These are phyloP conservation scores for Semotilus atromaculatus DNA, from an alignment of 2,797 vertebrate species.

Conservation along the genomic window DNA sequence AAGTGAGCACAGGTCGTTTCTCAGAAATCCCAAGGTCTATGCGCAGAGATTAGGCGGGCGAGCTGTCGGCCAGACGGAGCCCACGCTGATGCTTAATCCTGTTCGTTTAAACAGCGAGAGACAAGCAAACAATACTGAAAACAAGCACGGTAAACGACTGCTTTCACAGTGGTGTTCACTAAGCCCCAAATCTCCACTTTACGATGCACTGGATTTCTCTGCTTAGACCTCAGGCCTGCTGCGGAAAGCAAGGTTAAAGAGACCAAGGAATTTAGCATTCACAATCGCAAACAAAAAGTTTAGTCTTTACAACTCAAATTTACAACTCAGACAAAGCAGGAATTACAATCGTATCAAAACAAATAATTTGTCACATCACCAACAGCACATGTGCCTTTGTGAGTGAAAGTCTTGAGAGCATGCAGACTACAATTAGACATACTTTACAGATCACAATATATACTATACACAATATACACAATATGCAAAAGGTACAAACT, in stretches of 20 bases:
- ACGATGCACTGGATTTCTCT: constrained; percentile 34
- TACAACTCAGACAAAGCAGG: neutral
- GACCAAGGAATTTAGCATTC: constrained; percentile 1
- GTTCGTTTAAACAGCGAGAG: constrained; percentile 32
- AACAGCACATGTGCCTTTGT: neutral
- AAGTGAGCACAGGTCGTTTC: constrained; percentile 23
- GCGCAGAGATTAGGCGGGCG: constrained; percentile 15
- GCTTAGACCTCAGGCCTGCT: constrained; percentile 17
- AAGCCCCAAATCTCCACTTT: constrained; percentile 36
- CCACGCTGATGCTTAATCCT: constrained; percentile 42
- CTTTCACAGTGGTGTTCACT: constrained; percentile 35
- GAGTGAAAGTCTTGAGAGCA: neutral
- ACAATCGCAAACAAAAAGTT: neutral
- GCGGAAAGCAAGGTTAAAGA: neutral
- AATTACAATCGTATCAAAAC: neutral
- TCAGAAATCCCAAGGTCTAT: constrained; percentile 37
- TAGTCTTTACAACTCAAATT: constrained; percentile 6
- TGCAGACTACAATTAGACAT: neutral
- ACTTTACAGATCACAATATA: neutral
- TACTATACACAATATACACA: neutral
- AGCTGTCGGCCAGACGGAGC: constrained; percentile 34
- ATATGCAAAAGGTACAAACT: neutral
- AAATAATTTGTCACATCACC: too few species aligned
- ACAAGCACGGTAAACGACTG: constrained; percentile 29
- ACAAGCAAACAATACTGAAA: constrained; percentile 43